Evolutionary conservation across 2,797 vertebrate species (phyloP), one percentile per base, ranked within the genome.

Genomic region (Pseudomugil tenellus): DNA sequence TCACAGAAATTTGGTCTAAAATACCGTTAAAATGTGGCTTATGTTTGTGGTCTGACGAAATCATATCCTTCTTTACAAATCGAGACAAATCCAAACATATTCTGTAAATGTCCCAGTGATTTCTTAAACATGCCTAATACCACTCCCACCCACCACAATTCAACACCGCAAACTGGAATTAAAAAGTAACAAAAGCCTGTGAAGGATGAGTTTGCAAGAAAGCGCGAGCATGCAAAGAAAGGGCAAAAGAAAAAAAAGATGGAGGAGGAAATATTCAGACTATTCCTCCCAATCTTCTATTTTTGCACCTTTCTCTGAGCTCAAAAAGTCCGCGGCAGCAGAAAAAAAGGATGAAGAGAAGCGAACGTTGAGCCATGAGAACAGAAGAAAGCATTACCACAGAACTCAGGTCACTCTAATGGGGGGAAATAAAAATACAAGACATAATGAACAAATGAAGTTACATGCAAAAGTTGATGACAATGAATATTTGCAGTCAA

Each of bases 371-470:
- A 93, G 94, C 92, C 94, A 97, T 94, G 94, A 96, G 82, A 94
- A 94, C 89, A 85, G 95, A 96, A 95, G 95, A 94, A 92, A 95
- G 91, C 96, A 96, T 99, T 99, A 99, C 97, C 97, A 99, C 97
- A 94, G 97, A 98, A 99, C 96, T 99, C 96, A 99, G 97, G 96
- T 99, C 98, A 95, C 97, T 99, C 98, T 99, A 99, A 99, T 98
- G 96, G 97, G 96, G 96, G 93, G 96, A 96, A 98, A 98, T 95
- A 95, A 98, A n/a, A 96, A 95, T 94, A 97, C 94, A 96, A 95
- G 93, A 95, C 95, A 94, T 59, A 95, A 97, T 93, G 95, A 96
- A 96, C 95, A 93, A 95, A 95, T 92, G 90, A 73, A 91, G 95
- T 97, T 97, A 97, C 95, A 96, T 96, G 95, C 95, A 95, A 96